Percentiles rank a stretch among this genome's conserved stretches.
Conservation (phyloP, 2,888 invertebrate genomes). For the Elgonia sp. region DNA sequence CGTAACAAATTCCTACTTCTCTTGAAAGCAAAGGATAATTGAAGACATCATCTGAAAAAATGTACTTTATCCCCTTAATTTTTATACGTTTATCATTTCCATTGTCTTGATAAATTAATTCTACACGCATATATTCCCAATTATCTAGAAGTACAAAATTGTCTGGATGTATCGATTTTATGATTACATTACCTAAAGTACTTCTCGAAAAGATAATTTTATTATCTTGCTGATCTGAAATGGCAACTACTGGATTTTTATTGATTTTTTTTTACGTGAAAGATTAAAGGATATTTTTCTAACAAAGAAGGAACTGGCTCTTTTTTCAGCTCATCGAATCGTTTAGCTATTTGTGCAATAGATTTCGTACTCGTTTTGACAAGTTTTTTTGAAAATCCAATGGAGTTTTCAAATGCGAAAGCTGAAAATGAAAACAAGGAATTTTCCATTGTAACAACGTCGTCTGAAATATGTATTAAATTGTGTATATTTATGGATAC, state of each 20-base stretch:
- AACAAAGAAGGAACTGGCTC: not conserved
- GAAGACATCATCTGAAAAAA: conserved; percentile 39
- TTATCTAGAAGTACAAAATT: conserved; percentile 19
- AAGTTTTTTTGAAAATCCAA: conserved; percentile 49
- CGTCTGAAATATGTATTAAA: conserved; percentile 64
- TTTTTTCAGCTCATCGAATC: conserved; percentile 40
- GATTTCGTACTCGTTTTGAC: conserved; percentile 46
- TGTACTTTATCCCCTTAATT: conserved; percentile 3
- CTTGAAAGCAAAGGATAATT: conserved; percentile 30
- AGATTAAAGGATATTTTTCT: conserved; percentile 31
- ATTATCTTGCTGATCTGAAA: no score
- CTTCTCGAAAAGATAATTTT: no score
- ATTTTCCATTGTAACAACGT: conserved; percentile 56
- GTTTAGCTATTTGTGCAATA: conserved; percentile 34
- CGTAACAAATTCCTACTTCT: conserved; percentile 40
- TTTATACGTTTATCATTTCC: conserved; percentile 28
- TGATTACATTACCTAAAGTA: conserved; percentile 8
- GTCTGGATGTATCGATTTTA: conserved; percentile 39
- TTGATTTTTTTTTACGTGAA: conserved; percentile 10
- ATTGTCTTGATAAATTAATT: conserved; percentile 12
- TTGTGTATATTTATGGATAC: conserved; percentile 15
- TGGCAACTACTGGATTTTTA: conserved; percentile 9
- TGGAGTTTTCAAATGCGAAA: conserved; percentile 51
- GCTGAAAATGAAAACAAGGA: conserved; percentile 50
- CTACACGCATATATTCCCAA: no score